Percentiles rank a stretch among this genome's conserved stretches.
These are phyloP conservation scores for Drosophila takahashii DNA, from an alignment of 1,140 invertebrate species.

Conservation along the genomic window DNA sequence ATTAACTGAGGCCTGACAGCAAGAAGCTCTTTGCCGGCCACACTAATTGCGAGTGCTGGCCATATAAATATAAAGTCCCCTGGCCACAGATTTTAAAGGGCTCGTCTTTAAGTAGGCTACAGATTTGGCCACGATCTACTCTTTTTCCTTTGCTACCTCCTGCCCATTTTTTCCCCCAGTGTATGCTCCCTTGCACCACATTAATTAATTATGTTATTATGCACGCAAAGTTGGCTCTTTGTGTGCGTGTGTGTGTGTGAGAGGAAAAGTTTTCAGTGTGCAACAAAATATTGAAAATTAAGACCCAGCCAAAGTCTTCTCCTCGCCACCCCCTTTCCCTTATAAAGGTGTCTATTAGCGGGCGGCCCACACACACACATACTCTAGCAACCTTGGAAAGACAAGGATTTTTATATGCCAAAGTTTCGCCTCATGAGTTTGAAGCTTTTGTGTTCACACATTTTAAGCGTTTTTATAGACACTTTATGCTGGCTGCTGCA, in stretches of 20 bases:
- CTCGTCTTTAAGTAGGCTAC: slow-evolving; percentile 29
- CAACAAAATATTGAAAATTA: slow-evolving; percentile 75
- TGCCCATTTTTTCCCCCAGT: not conserved
- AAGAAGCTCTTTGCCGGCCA: slow-evolving; percentile 60
- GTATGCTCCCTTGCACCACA: slow-evolving; percentile 34
- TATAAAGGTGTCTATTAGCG: slow-evolving; percentile 42
- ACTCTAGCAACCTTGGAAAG: slow-evolving; percentile 4
- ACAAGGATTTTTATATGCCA: slow-evolving; percentile 57
- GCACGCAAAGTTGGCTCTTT: slow-evolving; percentile 31
- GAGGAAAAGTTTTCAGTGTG: slow-evolving; percentile 47
- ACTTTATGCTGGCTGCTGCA: slow-evolving; percentile 64
- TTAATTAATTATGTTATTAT: slow-evolving; percentile 77
- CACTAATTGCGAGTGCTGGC: slow-evolving; percentile 71
- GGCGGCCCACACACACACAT: slow-evolving; percentile 16
- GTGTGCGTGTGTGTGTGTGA: not conserved
- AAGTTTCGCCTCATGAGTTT: slow-evolving; percentile 59
- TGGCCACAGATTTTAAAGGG: slow-evolving; percentile 43
- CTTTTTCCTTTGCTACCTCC: too few species aligned
- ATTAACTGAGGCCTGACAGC: slow-evolving; percentile 63
- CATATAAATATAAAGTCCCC: slow-evolving; percentile 68
- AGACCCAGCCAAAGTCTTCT: slow-evolving; percentile 45
- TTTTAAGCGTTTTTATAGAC: slow-evolving; percentile 74
- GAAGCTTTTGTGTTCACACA: slow-evolving; percentile 57
- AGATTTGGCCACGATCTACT: slow-evolving; percentile 6
- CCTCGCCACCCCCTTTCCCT: not conserved